A percentile compares a stretch with the other conserved stretches of the same genome.
phyloP scores from a whole-genome alignment of 2,797 vertebrate genomes.

The Setipinna tenuifilis region DNA sequence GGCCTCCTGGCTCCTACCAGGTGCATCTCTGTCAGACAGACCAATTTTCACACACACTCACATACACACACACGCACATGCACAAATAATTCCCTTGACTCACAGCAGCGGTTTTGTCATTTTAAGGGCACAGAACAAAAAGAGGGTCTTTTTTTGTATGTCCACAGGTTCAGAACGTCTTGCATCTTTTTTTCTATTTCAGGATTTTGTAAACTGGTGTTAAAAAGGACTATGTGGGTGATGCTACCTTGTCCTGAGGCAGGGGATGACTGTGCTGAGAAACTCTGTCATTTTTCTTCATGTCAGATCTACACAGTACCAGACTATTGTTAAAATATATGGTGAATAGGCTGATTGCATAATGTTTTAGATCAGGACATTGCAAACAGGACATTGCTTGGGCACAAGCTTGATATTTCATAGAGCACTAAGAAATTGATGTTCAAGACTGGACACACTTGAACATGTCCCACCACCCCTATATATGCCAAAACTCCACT shows the following conservation, averaged over 20 bases:
- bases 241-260: neutral
- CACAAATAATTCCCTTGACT: neutral
- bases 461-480: neutral
- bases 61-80: no score
- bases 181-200: neutral
- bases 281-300: neutral
- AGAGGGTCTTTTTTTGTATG: neutral
- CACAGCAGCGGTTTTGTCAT: neutral
- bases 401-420: neutral
- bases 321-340: no score
- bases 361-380: neutral
- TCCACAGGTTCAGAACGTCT: neutral
- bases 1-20: neutral
- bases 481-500: neutral
- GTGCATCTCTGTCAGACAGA: constrained; percentile 1
- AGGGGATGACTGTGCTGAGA: neutral
- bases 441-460: neutral
- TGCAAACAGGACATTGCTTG: neutral
- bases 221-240: constrained; percentile 3
- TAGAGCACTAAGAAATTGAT: neutral
- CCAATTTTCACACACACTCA: neutral
- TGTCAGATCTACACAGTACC: neutral
- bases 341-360: neutral
- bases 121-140: constrained; percentile 10
- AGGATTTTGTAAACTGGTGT: neutral